Base-by-base conservation (phyloP, 2,797 vertebrate species). In the Vespertilio murinus region DNA sequence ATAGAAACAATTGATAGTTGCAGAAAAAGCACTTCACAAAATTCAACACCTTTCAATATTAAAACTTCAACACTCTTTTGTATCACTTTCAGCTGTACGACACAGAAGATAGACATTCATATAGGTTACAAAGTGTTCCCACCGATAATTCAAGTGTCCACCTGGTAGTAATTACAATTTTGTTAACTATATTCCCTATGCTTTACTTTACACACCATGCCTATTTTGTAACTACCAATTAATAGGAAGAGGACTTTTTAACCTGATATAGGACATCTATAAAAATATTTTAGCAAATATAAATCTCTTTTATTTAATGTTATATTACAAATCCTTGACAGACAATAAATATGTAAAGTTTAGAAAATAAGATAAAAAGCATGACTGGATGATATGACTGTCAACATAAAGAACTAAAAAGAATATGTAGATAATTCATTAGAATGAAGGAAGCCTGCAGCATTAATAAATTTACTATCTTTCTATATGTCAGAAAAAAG, bases 11-110 rank as follows among this genome's bases (percentile, higher is more conserved):
- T 0, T n/a, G 42, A 61, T 6, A 90, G 23, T 9, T 81, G 33
- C 28, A 79, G 59, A 81, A 90, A 90, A 61, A 86, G 33, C 16
- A 75, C 79, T 90, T 86, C 56, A 92, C 59, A 75, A 86, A 93
- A 49, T 52, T 54, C 47, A 92, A 45, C 65, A 83, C 9, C 47
- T 79, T 73, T 73, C 83, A 56, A 83, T 65, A 28, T 17, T 64
- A n/a, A 64, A 64, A 64, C 28, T n/a, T 73, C 40, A 73, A 45
- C 40, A 18, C 70, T 45, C 30, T 73, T n/a, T 47, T 64, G 71
- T 47, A 47, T 74, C 47, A 47, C 28, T 18, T 47, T 74, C 71
- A 74, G 42, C 28, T 47, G 28, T 47, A 20, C 17, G 20, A 47
- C 42, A 73, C 3, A 47, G 71, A 4, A 18, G 71, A 73, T 28